phyloP scores from a whole-genome alignment of 2,888 invertebrate genomes.

The Candidula unifasciata region DNA sequence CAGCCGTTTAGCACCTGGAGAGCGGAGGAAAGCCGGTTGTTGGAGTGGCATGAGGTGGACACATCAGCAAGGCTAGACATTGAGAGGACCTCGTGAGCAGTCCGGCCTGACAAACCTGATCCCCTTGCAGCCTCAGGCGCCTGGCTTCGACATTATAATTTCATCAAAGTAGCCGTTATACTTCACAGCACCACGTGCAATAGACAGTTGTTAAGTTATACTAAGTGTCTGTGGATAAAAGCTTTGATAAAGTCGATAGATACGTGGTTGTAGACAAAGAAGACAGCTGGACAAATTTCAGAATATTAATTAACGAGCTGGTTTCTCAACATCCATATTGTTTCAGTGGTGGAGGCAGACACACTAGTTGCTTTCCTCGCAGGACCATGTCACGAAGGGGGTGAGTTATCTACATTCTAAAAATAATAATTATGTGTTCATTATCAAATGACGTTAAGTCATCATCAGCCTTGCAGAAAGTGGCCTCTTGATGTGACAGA shows the following conservation, averaged over 20 bases:
- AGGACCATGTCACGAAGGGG: constrained; percentile 41
- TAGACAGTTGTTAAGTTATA: too few relatives aligned
- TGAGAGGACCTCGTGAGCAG: constrained; percentile 23
- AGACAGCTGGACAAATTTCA: not conserved
- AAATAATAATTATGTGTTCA: too few relatives aligned
- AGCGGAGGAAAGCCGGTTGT: not conserved
- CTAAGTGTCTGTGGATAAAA: too few relatives aligned
- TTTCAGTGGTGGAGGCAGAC: constrained; percentile 35
- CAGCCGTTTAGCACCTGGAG: not conserved
- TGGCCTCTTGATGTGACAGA: too few relatives aligned
- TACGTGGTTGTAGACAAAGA: not conserved
- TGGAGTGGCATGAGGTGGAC: not conserved
- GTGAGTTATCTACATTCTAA: constrained; percentile 7
- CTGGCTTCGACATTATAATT: too few relatives aligned
- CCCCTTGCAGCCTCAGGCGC: too few relatives aligned
- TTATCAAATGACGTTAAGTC: too few relatives aligned
- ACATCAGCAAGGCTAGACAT: constrained; percentile 31
- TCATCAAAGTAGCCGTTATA: too few relatives aligned
- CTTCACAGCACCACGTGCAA: too few relatives aligned
- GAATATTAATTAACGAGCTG: constrained; percentile 13
- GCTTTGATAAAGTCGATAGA: too few relatives aligned
- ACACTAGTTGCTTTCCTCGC: constrained; percentile 12
- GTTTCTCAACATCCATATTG: not conserved
- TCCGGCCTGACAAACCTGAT: not conserved
- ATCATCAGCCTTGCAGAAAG: too few relatives aligned